Evolutionary conservation across 2,888 invertebrate genomes (phyloP), one percentile per base, ranked within the genome.

Genomic region (Apeira syringaria): DNA sequence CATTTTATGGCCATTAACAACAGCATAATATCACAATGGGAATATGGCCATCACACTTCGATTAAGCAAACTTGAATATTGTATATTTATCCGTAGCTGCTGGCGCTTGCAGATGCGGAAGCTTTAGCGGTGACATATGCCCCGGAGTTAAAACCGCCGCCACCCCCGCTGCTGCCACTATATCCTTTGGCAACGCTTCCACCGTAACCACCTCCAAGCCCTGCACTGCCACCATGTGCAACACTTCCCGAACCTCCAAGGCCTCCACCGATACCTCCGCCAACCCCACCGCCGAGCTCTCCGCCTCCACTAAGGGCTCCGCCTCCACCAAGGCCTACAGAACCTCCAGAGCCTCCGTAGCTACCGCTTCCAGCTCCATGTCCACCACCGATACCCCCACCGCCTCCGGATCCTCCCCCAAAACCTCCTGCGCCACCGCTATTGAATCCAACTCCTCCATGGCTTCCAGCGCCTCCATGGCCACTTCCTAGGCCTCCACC

Each of bases 41-140:
- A n/a, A n/a, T n/a, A 22, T 8, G n/a, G n/a, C 5, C 8, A n/a
- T 5, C 12, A 9, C 5, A 8, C 5, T 9, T 9, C 24, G 2
- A 9, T 9, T 0, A 10, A 20, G 9, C 9, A 6, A 7, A 7
- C 1, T 29, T 15, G 29, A 3, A 26, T 5, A 25, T 28, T 20
- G 5, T 20, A 20, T 7, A 20, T 1, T 50, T 75, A 70, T 4
- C 80, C 77, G 56, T 85, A 79, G 50, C 79, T 68, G 15, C 77
- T 72, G 1, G 80, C 71, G 2, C 69, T 66, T 0, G 77, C 78
- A 5, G 77, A 69, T 1, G 78, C 80, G 2, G 69, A 63, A 1
- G 82, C 84, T 22, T 65, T 79, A n/a, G 81, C 76, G 0, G 76
- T 72, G 0, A 75, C 69, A 24, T 59, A 73, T 0, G 71, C 69